These are phyloP conservation scores for Diarsia brunnea DNA, from an alignment of 2,888 invertebrate genomes.

Conservation along the genomic window DNA sequence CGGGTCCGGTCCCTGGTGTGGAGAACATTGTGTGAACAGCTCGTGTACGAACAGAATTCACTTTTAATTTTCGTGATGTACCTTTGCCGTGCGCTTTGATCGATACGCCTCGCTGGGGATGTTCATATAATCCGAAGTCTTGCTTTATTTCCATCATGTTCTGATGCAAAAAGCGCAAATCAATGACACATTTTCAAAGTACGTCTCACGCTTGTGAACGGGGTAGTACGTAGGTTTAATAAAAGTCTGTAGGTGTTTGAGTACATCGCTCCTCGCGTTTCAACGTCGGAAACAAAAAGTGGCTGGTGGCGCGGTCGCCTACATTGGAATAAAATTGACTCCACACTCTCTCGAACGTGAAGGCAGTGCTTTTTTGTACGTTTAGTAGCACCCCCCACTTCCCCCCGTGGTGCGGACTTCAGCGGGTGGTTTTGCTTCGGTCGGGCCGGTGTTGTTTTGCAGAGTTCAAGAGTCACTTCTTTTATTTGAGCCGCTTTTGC, in stretches of 20 bases:
- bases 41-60: constrained; percentile 9
- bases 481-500: constrained; percentile 90
- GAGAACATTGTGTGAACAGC: constrained; percentile 13
- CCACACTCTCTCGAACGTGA: constrained; percentile 90
- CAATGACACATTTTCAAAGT: constrained; percentile 57
- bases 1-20: constrained; percentile 19
- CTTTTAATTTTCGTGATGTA: constrained; percentile 37
- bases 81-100: constrained; percentile 30
- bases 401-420: constrained; percentile 84
- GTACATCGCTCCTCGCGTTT: constrained; percentile 89
- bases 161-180: constrained; percentile 54
- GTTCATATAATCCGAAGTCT: constrained; percentile 24
- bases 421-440: constrained; percentile 91
- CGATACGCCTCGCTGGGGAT: constrained; percentile 22
- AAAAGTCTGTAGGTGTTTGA: constrained; percentile 89
- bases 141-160: constrained; percentile 42
- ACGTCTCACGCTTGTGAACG: constrained; percentile 55
- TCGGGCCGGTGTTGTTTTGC: constrained; percentile 89
- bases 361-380: constrained; percentile 87
- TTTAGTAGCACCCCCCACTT: constrained; percentile 80
- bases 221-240: constrained; percentile 81
- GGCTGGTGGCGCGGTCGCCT: constrained; percentile 89
- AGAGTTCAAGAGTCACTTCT: constrained; percentile 90
- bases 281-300: constrained; percentile 90
- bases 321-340: constrained; percentile 91